Conservation (phyloP, 2,797 vertebrate genomes). For the Hydrophis major region DNA sequence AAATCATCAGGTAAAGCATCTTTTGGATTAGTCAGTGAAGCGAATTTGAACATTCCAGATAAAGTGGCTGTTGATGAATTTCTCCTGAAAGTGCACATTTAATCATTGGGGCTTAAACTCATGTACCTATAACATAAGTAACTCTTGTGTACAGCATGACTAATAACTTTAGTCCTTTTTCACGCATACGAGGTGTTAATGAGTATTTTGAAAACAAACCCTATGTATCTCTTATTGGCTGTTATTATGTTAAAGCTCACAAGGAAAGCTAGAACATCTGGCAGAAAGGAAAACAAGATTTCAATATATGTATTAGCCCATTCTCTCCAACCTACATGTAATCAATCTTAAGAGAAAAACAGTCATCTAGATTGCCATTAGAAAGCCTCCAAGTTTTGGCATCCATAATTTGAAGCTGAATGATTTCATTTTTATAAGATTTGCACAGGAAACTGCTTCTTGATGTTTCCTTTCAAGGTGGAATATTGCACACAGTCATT, state of each 20-base stretch:
- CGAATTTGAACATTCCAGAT: not conserved
- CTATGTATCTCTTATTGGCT: conserved; percentile 12
- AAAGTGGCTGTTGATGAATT: not conserved
- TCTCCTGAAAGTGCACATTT: not conserved
- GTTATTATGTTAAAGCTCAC: not conserved
- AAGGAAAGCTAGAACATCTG: conserved; percentile 9
- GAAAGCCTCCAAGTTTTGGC: not conserved
- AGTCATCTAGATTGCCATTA: not conserved
- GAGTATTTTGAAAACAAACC: not conserved
- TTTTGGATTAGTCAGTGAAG: not conserved
- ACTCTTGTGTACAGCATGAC: not conserved
- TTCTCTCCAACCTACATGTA: not conserved
- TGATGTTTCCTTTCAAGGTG: conserved; percentile 19
- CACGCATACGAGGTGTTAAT: not conserved
- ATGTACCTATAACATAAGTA: not conserved
- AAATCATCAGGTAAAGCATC: not conserved
- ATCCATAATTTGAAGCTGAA: not conserved
- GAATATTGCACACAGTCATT: not conserved
- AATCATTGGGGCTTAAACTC: conserved; percentile 19
- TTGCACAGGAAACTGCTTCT: not conserved
- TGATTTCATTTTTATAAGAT: conserved; percentile 22
- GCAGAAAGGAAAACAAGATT: conserved; percentile 21
- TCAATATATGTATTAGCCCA: not conserved
- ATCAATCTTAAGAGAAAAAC: conserved; percentile 17
- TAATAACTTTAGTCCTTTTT: not conserved